Base-by-base conservation (phyloP, 2,888 invertebrate genomes). In the Chironomus riparius region DNA sequence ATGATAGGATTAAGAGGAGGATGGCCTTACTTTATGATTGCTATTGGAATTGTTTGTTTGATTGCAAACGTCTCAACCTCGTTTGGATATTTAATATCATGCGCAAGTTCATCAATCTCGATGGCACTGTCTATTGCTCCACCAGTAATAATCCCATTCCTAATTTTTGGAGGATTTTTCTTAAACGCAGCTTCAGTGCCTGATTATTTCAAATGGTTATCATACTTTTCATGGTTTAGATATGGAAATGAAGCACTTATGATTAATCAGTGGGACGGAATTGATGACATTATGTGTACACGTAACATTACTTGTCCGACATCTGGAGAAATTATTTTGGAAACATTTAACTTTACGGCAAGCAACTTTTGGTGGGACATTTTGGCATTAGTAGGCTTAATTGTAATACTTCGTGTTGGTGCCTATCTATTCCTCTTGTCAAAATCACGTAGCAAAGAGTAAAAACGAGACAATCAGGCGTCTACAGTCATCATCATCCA, bases 141-240 rank as follows among this genome's bases (percentile, higher is more conserved):
- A 0, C 94, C 97, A 4, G 87, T 97, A 77, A 91, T 97, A 79
- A 94, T 98, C 77, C 97, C 98, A 0, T 92, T 97, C 83, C 87
- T 98, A 84, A 86, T 98, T 18, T 98, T 98, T 82, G 97, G 97
- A 77, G 98, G 98, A 65, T 97, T 95, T 87, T 97, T 97, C 85
- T 86, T 98, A 62, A 97, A 97, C 82, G 90, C 92, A 22, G 92
- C 90, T 90, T 94, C 95, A 0, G 91, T 95, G 22, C 95, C 95
- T 0, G 84, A 87, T 0, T 95, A 94, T 81, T 89, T 95, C 77
- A 87, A 90, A 79, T 95, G 95, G 95, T 85, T 95, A 78, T 92
- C 93, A 0, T 92, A 94, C 83, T 83, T 95, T 13, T 95, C 95
- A 0, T 96, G 96, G 96, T 95, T 96, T 85, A 90, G 92, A 76